These are phyloP conservation scores for Lonchura striata DNA, from an alignment of 2,113 vertebrate genomes.

Conservation along the genomic window DNA sequence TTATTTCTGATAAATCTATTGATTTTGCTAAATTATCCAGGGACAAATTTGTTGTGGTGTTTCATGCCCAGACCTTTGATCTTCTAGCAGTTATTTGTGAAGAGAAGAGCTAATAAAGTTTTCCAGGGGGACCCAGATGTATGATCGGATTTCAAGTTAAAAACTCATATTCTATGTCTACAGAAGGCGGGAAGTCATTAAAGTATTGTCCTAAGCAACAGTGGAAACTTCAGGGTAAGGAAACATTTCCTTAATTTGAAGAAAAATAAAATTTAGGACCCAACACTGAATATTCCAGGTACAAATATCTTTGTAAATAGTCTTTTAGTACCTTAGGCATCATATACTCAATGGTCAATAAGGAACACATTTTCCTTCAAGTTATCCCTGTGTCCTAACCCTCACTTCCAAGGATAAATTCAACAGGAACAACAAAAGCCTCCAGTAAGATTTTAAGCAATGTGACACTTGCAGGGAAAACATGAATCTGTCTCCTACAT, in stretches of 20 bases:
- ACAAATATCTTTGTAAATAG: not conserved
- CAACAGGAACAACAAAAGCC: not conserved
- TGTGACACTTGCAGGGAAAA: not conserved
- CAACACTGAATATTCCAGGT: not conserved
- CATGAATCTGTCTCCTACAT: not conserved
- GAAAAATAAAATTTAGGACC: not conserved
- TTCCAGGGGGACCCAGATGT: not conserved
- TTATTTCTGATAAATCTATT: not conserved
- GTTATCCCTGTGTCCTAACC: not conserved
- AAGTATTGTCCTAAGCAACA: not conserved
- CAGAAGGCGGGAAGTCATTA: not conserved
- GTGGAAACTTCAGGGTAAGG: not conserved
- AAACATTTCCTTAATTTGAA: not conserved
- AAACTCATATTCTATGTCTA: not conserved
- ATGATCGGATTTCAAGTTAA: not conserved
- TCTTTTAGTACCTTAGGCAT: not conserved
- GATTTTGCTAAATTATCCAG: not conserved
- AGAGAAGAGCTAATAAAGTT: not conserved
- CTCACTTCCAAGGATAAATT: not conserved
- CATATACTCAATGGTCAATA: not conserved
- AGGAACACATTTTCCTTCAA: not conserved
- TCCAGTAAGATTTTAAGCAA: not conserved
- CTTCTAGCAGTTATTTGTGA: not conserved
- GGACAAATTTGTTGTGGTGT: not conserved
- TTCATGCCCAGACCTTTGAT: conserved; percentile 3